Percentiles rank a stretch among this genome's conserved stretches.
Conservation (phyloP, 2,888 invertebrate genomes). For the Acronicta psi region DNA sequence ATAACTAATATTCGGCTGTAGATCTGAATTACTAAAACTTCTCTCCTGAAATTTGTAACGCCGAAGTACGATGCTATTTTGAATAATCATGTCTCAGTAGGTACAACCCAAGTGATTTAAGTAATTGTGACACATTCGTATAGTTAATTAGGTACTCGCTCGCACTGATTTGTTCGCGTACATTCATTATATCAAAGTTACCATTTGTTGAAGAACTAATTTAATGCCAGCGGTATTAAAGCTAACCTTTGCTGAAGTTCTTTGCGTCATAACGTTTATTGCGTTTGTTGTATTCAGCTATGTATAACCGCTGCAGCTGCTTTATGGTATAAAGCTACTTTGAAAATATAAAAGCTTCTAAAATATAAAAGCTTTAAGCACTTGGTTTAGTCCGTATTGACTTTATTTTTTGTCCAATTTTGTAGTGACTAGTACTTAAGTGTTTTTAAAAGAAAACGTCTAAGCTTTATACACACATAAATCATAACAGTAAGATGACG, state of each 20-base stretch:
- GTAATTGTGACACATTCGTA: conserved; percentile 21
- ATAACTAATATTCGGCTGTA: too few relatives aligned
- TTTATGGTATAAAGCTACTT: conserved; percentile 16
- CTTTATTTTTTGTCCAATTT: too few relatives aligned
- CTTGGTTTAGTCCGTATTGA: too few relatives aligned
- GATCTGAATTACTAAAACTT: background rate
- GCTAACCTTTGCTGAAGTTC: conserved; percentile 36
- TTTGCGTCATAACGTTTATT: conserved; percentile 23
- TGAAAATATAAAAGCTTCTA: background rate
- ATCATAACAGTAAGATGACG: background rate
- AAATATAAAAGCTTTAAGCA: background rate
- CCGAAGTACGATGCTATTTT: conserved; percentile 6
- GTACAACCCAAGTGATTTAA: conserved; percentile 7
- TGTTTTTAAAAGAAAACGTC: too few relatives aligned
- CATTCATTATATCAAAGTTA: conserved; percentile 20
- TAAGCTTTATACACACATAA: too few relatives aligned
- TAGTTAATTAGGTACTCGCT: conserved; percentile 45
- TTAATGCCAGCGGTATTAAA: conserved; percentile 24
- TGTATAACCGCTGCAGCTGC: conserved; percentile 8
- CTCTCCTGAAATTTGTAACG: conserved; percentile 7
- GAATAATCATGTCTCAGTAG: conserved; percentile 7
- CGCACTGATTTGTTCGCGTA: conserved; percentile 25
- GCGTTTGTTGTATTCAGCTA: conserved; percentile 21
- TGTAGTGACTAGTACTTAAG: too few relatives aligned
- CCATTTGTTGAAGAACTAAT: conserved; percentile 45